Percentiles rank a stretch among this genome's conserved stretches.
phyloP scores from a whole-genome alignment of 2,888 invertebrate species.

The Protophormia terraenovae region DNA sequence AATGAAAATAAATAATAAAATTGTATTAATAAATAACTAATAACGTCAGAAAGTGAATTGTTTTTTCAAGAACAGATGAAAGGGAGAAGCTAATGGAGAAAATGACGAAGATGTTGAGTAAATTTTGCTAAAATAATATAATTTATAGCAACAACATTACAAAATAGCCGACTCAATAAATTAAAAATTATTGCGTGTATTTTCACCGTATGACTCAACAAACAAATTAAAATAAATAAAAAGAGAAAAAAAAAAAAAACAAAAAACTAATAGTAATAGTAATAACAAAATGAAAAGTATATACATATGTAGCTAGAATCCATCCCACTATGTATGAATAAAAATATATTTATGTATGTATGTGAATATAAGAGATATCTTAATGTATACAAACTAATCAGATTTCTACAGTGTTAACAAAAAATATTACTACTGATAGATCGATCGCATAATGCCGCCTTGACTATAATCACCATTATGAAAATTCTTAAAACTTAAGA shows the following conservation, averaged over 20 bases:
- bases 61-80: neutral
- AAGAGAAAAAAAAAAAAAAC: constrained; percentile 10
- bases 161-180: constrained; percentile 42
- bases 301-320: neutral
- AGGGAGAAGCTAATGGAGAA: neutral
- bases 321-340: neutral
- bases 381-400: neutral
- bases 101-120: neutral
- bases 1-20: constrained; percentile 8
- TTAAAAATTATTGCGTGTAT: constrained; percentile 46
- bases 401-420: neutral
- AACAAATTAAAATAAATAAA: constrained; percentile 31
- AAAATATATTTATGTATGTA: too few relatives aligned
- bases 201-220: constrained; percentile 52
- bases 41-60: neutral
- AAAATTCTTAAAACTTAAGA: too few relatives aligned
- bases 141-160: constrained; percentile 52
- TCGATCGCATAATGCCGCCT: too few relatives aligned
- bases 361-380: too few relatives aligned
- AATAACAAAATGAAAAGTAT: constrained; percentile 1
- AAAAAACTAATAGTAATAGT: constrained; percentile 26
- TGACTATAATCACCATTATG: too few relatives aligned
- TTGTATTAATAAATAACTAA: constrained; percentile 8
- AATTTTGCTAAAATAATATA: neutral
- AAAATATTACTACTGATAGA: neutral